Conservation (phyloP, 2,797 vertebrate genomes). For the Stomatorhinus walkeri region DNA sequence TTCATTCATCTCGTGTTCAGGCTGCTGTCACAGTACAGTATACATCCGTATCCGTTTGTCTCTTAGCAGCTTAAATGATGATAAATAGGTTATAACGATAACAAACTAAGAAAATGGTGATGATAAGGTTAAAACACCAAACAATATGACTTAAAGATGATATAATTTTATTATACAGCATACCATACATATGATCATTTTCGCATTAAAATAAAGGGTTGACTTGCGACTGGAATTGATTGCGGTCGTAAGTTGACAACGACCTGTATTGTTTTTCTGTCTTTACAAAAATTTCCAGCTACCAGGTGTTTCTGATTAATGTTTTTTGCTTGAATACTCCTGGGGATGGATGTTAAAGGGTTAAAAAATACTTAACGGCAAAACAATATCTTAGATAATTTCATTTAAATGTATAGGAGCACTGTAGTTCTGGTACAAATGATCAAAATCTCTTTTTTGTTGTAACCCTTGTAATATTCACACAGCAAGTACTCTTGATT, state of each 20-base stretch:
- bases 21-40: background rate
- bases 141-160: background rate
- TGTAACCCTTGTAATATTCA: background rate
- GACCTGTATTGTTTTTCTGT: background rate
- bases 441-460: background rate
- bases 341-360: background rate
- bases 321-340: background rate
- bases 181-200: background rate
- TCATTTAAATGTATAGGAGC: background rate
- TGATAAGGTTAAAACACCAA: background rate
- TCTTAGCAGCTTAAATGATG: background rate
- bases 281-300: background rate
- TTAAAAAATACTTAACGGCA: background rate
- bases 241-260: background rate
- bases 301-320: background rate
- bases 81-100: background rate
- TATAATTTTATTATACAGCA: background rate
- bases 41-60: background rate
- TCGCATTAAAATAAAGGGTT: background rate
- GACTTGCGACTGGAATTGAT: background rate
- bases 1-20: background rate
- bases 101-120: background rate
- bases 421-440: background rate
- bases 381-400: background rate
- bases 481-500: background rate